Percentiles rank a stretch among this genome's conserved stretches.
Conservation (phyloP, 2,888 invertebrate species). For the Penaeus monodon region DNA sequence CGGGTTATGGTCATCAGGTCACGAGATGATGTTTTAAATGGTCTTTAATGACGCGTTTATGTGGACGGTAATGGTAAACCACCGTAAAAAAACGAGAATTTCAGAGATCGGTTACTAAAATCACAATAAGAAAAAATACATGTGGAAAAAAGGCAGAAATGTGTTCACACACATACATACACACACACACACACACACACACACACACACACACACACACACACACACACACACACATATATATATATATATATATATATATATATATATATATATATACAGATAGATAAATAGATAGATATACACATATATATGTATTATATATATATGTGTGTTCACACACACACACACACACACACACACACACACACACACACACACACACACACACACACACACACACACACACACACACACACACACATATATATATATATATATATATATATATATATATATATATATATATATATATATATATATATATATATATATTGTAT, state of each 20-base stretch:
- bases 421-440: not conserved
- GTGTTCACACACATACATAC: not conserved
- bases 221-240: slow-evolving; percentile 15
- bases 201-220: not conserved
- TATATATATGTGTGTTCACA: not conserved
- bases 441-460: not conserved
- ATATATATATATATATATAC: not conserved
- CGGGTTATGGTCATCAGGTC: too few relatives aligned
- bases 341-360: not conserved
- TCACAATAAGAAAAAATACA: not conserved
- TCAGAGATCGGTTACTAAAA: too few relatives aligned
- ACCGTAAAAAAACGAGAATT: too few relatives aligned
- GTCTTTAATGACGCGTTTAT: too few relatives aligned
- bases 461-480: not conserved
- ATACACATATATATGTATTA: too few relatives aligned
- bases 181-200: not conserved
- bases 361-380: slow-evolving; percentile 10
- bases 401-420: slow-evolving; percentile 12
- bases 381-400: slow-evolving; percentile 16
- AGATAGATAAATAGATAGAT: not conserved
- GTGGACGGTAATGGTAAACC: too few relatives aligned
- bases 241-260: slow-evolving; percentile 11
- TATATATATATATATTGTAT: slow-evolving; percentile 4
- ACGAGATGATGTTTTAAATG: too few relatives aligned
- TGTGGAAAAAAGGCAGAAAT: too few relatives aligned